Percentiles rank a stretch among this genome's conserved stretches.
phyloP scores from a whole-genome alignment of 2,888 invertebrate species.

The Zygothrica quintamaculata region DNA sequence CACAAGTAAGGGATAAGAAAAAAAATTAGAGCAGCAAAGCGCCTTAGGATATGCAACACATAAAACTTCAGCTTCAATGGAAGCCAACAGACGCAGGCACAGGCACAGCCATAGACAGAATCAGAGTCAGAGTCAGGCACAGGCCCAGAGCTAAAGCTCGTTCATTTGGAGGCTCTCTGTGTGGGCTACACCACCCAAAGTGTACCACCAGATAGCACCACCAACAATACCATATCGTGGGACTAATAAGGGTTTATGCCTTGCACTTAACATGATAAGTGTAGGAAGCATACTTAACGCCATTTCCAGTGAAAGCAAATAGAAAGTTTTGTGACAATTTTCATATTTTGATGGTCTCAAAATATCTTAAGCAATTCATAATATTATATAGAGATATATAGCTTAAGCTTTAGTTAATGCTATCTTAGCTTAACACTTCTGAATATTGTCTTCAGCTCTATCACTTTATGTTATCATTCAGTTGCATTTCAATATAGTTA shows the following conservation, averaged over 20 bases:
- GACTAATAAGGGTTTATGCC: conserved; percentile 22
- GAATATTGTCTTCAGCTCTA: no score
- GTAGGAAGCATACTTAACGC: background rate
- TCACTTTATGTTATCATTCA: no score
- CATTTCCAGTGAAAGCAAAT: no score
- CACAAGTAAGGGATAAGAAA: conserved; percentile 35
- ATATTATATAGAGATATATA: no score
- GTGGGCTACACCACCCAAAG: conserved; percentile 3
- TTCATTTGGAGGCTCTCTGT: background rate
- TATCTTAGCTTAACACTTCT: no score
- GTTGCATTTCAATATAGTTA: background rate
- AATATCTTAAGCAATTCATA: no score
- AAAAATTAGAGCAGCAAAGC: conserved; percentile 73
- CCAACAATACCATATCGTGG: background rate
- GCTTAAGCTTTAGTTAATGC: no score
- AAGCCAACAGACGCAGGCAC: conserved; percentile 22
- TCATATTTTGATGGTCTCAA: no score
- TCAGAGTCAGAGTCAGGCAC: conserved; percentile 1
- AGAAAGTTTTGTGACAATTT: no score
- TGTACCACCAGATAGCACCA: background rate
- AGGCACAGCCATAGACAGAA: conserved; percentile 9
- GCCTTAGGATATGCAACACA: conserved; percentile 75
- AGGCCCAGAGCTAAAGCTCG: background rate
- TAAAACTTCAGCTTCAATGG: conserved; percentile 55
- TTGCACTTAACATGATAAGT: conserved; percentile 16